A percentile compares a stretch with the other conserved stretches of the same genome.
These are phyloP conservation scores for Teleogryllus oceanicus DNA, from an alignment of 2,888 invertebrate genomes.

Conservation along the genomic window DNA sequence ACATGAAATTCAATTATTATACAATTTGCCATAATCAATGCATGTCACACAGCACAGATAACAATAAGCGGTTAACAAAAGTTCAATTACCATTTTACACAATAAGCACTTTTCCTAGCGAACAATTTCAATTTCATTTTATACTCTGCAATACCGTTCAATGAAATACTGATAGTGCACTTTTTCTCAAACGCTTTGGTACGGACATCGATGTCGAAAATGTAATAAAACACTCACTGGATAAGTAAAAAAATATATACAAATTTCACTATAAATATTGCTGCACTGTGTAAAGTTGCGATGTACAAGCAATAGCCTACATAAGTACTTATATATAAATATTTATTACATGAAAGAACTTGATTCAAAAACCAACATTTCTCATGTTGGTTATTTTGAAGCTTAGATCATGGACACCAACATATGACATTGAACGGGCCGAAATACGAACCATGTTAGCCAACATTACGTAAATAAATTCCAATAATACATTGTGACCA, in stretches of 20 bases:
- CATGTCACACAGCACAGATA: neutral
- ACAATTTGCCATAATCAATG: constrained; percentile 1
- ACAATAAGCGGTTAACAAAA: neutral
- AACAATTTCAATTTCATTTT: constrained; percentile 8
- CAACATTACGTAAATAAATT: neutral
- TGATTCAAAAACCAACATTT: constrained; percentile 28
- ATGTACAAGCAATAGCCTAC: constrained; percentile 1
- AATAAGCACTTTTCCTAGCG: constrained; percentile 7
- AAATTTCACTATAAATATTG: constrained; percentile 18
- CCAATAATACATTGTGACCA: neutral
- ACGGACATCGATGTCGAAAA: constrained; percentile 18
- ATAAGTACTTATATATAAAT: constrained; percentile 18
- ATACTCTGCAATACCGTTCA: neutral
- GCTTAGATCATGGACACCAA: constrained; percentile 18
- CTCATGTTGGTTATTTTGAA: constrained; percentile 30
- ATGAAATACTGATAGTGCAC: constrained; percentile 10
- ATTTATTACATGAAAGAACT: constrained; percentile 18
- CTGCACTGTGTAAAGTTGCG: constrained; percentile 12
- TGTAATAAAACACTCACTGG: constrained; percentile 18
- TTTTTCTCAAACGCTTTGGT: constrained; percentile 9
- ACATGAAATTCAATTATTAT: neutral
- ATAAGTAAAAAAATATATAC: constrained; percentile 12
- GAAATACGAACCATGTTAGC: neutral
- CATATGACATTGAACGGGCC: constrained; percentile 18
- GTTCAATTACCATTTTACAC: constrained; percentile 2